Percentiles rank a stretch among this genome's conserved stretches.
Evolutionary conservation across 2,888 invertebrate genomes (phyloP).

Genomic region (Drosophila nr. fundita): DNA sequence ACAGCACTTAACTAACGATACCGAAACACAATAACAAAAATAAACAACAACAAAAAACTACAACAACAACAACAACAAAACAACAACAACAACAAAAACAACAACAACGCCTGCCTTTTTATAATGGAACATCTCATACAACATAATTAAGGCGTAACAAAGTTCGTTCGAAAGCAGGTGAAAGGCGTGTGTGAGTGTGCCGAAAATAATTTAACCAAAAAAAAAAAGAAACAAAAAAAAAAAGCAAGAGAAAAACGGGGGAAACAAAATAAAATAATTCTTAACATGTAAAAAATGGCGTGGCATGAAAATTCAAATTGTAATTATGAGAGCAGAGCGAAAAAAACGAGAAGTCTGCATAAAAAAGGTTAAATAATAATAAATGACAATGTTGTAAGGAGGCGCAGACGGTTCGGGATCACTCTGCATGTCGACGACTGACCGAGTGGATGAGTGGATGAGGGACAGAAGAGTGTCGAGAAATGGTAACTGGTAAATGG

Average conservation of each 20-base stretch:
- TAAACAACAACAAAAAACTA: constrained; percentile 34
- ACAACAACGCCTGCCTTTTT: constrained; percentile 42
- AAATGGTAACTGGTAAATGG: constrained; percentile 21
- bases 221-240: constrained; percentile 15
- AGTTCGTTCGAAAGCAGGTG: constrained; percentile 67
- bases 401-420: constrained; percentile 59
- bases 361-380: constrained; percentile 71
- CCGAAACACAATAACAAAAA: constrained; percentile 21
- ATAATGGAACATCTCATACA: constrained; percentile 71
- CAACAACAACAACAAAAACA: constrained; percentile 3
- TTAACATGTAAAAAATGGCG: constrained; percentile 57
- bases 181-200: constrained; percentile 77
- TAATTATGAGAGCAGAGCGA: constrained; percentile 61
- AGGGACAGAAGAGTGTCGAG: constrained; percentile 16
- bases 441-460: neutral
- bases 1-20: constrained; percentile 49
- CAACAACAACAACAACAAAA: constrained; percentile 18
- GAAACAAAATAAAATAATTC: constrained; percentile 36
- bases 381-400: constrained; percentile 76
- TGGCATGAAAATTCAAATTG: constrained; percentile 75
- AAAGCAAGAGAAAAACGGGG: neutral
- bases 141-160: constrained; percentile 79
- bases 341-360: constrained; percentile 28
- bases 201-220: constrained; percentile 61
- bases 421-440: constrained; percentile 24